Conservation (phyloP, 2,113 vertebrate species). For the Sceloporus undulatus region DNA sequence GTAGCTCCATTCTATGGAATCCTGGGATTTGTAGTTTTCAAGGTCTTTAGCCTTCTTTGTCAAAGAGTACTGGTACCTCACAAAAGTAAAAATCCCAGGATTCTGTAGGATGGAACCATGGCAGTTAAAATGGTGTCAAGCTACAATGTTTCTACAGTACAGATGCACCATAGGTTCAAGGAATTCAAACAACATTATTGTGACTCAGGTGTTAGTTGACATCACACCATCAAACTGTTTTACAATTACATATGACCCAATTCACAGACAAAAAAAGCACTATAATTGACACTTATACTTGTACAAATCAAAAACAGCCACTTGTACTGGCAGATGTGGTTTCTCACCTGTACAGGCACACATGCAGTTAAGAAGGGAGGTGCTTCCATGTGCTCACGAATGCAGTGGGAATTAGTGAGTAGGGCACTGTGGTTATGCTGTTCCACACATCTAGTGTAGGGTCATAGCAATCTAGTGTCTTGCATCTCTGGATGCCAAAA, state of each 20-base stretch:
- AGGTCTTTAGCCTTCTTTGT: too few relatives aligned
- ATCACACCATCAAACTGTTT: too few relatives aligned
- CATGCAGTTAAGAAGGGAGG: constrained; percentile 79
- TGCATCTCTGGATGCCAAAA: constrained; percentile 87
- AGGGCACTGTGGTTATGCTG: constrained; percentile 87
- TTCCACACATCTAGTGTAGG: constrained; percentile 84
- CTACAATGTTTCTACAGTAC: too few relatives aligned
- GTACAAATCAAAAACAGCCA: constrained; percentile 27
- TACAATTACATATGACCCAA: background rate
- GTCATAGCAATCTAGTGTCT: constrained; percentile 85
- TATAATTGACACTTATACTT: constrained; percentile 17
- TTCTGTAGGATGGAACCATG: too few relatives aligned
- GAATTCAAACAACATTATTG: background rate
- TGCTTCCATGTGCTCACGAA: constrained; percentile 89
- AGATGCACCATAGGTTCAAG: background rate
- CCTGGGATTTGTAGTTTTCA: too few relatives aligned
- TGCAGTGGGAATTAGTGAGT: constrained; percentile 84
- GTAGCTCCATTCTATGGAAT: too few relatives aligned
- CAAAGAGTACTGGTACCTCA: too few relatives aligned
- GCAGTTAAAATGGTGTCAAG: too few relatives aligned
- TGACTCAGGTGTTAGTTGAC: too few relatives aligned
- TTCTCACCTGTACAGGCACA: constrained; percentile 74
- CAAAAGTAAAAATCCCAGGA: too few relatives aligned
- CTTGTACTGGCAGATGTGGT: constrained; percentile 34
- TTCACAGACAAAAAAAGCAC: background rate